Base-by-base conservation (phyloP, 2,797 vertebrate genomes). In the Galagoides demidoff region DNA sequence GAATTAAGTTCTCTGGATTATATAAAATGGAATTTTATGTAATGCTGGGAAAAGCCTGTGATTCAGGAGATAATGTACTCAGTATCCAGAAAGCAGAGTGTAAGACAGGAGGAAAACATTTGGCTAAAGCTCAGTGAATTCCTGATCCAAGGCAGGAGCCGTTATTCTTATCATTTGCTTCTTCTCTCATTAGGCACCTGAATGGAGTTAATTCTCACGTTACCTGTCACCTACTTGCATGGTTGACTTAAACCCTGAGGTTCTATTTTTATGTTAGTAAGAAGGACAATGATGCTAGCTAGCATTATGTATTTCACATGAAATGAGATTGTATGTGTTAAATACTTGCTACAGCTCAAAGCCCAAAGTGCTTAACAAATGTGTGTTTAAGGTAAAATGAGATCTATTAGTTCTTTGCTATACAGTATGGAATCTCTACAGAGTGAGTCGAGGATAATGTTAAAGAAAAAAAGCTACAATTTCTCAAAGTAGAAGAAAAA, bases 1-100 rank as follows among this genome's bases (percentile, higher is more conserved):
- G 57, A 92, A 63, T 74, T 95, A 79, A 52, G 84, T 61, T 87
- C 71, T 63, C 71, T 63, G 43, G 79, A 57, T 86, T 78, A 73
- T 71, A 57, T 87, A 27, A 94, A 94, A 87, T 88, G n/a, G 92
- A 93, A 91, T 29, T 85, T 87, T 20, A 64, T 12, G 16, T 70
- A 63, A 92, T 78, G 17, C 63, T 87, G n/a, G 71, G 34, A 85
- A 95, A 93, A 39, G 14, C 49, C 84, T 81, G 17, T 90, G 66
- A 85, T 68, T 85, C 59, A 59, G 59, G 27, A 76, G 31, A 85
- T 86, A 76, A 76, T 6, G n/a, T 45, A 64, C 7, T 89, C 23
- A 29, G 10, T 83, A 77, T 88, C n/a, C 84, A 82, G 57, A 76
- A 94, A 13, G 16, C 11, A 5, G 23, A 10, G 2, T 78, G 16